A percentile compares a stretch with the other conserved stretches of the same genome.
phyloP scores from a whole-genome alignment of 2,888 invertebrate species.

The Pogonocherus hispidulus region DNA sequence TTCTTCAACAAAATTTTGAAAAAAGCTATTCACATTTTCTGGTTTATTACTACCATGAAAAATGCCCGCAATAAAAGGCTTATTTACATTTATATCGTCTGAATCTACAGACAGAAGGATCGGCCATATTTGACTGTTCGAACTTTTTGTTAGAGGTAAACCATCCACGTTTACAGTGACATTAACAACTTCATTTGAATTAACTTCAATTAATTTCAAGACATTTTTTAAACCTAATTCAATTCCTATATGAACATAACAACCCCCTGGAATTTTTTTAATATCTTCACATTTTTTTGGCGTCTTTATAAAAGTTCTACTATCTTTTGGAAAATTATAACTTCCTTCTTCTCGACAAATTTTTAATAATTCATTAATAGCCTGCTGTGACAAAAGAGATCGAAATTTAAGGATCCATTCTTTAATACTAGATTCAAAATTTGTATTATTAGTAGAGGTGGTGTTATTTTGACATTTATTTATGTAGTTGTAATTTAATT shows the following conservation, averaged over 20 bases:
- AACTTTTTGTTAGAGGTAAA: conserved; percentile 24
- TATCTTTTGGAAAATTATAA: conserved; percentile 6
- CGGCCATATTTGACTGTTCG: conserved; percentile 14
- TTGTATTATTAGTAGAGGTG: not conserved
- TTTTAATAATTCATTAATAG: not conserved
- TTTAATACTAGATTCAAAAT: conserved; percentile 1
- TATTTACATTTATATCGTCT: conserved; percentile 17
- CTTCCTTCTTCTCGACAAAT: not conserved
- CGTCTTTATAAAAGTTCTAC: not conserved
- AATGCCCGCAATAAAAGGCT: conserved; percentile 11
- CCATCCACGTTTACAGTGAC: conserved; percentile 14
- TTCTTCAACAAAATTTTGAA: conserved; percentile 14
- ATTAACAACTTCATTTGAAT: conserved; percentile 5
- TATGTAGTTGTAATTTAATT: not conserved
- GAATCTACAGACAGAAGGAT: conserved; percentile 25
- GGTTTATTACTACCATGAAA: conserved; percentile 14
- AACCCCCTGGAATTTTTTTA: not conserved
- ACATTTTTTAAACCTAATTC: conserved; percentile 4
- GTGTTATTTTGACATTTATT: not conserved
- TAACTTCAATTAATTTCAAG: not conserved
- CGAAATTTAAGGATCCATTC: not conserved
- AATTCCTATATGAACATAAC: not conserved
- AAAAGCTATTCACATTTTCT: not conserved
- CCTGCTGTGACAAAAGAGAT: not conserved
- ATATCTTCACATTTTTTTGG: conserved; percentile 4